Conservation (phyloP, 2,797 vertebrate species). For the Nasua narica region DNA sequence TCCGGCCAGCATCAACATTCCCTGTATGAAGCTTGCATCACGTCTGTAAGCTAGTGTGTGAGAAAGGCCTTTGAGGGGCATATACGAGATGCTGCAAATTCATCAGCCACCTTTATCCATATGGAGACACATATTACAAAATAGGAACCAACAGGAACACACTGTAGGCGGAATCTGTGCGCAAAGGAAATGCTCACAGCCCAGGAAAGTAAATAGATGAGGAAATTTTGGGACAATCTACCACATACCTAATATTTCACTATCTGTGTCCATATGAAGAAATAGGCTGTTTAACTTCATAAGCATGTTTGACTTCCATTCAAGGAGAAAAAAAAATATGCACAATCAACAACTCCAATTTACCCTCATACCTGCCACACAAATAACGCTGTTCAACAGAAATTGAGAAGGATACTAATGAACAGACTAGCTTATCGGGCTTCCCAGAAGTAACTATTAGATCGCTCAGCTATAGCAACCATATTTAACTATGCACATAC, state of each 20-base stretch:
- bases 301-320: not conserved
- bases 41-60: not conserved
- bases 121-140: not conserved
- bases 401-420: not conserved
- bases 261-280: not conserved
- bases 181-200: not conserved
- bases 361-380: not conserved
- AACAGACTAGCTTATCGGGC: not conserved
- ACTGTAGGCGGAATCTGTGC: not conserved
- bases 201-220: not conserved
- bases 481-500: not conserved
- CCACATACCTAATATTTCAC: not conserved
- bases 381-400: not conserved
- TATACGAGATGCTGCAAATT: not conserved
- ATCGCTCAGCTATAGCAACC: not conserved
- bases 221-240: not conserved
- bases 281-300: not conserved
- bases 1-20: not conserved
- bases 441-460: not conserved
- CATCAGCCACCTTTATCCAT: not conserved
- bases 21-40: not conserved
- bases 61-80: not conserved
- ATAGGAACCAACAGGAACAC: not conserved
- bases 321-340: not conserved
- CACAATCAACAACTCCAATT: not conserved